Percentiles rank a stretch among this genome's conserved stretches.
phyloP scores from a whole-genome alignment of 2,113 vertebrate genomes.

The Phocoena sinus region DNA sequence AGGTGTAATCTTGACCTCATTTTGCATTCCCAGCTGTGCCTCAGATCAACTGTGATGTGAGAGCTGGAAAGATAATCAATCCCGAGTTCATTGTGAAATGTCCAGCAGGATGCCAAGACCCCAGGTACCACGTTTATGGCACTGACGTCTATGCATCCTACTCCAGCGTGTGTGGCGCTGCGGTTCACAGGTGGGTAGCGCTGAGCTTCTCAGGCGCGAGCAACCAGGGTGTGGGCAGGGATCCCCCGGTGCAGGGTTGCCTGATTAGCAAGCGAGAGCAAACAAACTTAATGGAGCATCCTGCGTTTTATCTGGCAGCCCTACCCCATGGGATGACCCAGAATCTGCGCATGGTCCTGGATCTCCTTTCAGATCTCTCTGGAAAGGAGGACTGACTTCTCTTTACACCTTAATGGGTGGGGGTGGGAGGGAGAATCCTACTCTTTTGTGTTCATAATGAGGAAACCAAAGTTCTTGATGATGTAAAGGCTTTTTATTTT shows the following conservation, averaged over 20 bases:
- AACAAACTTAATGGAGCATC: not conserved
- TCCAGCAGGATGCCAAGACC: constrained; percentile 91
- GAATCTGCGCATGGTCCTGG: not conserved
- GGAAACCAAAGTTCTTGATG: not conserved
- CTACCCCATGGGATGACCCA: not conserved
- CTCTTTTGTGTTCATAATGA: not conserved
- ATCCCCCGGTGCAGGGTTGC: not conserved
- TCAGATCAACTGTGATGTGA: constrained; percentile 90
- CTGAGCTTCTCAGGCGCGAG: not conserved
- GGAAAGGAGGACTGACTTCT: not conserved
- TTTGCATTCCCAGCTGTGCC: constrained; percentile 87
- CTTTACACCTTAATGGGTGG: not conserved
- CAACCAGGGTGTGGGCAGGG: not conserved
- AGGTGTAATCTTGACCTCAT: constrained; percentile 57
- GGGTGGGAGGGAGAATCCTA: not conserved
- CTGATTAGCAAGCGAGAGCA: not conserved
- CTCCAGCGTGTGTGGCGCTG: constrained; percentile 96
- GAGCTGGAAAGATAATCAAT: constrained; percentile 92
- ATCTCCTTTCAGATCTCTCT: not conserved
- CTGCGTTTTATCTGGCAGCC: not conserved
- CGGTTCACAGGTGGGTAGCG: constrained; percentile 91
- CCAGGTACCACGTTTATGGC: constrained; percentile 92
- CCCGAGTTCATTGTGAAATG: constrained; percentile 96
- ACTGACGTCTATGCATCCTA: constrained; percentile 94
- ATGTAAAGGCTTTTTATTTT: not conserved